Conservation (phyloP, 1,140 invertebrate species). For the Bombus confusus region DNA sequence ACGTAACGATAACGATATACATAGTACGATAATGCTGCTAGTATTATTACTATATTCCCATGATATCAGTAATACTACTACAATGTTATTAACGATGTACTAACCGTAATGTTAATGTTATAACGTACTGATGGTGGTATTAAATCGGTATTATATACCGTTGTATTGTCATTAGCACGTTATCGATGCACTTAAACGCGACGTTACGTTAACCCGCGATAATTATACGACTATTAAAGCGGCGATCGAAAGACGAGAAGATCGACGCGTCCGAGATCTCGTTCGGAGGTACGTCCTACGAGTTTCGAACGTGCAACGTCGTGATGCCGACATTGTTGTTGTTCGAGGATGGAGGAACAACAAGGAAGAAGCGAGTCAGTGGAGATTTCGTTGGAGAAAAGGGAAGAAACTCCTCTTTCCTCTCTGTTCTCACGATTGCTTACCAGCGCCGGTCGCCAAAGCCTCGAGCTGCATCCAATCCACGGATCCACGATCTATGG, state of each 20-base stretch:
- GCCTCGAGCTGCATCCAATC: slow-evolving; percentile 53
- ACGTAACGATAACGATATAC: slow-evolving; percentile 13
- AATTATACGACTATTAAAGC: background rate
- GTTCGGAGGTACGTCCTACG: slow-evolving; percentile 79
- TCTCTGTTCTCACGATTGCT: slow-evolving; percentile 78
- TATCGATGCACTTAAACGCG: background rate
- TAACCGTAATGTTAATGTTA: slow-evolving; percentile 10
- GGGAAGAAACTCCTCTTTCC: slow-evolving; percentile 65
- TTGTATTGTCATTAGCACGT: background rate
- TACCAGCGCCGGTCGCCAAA: slow-evolving; percentile 75
- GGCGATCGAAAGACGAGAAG: background rate
- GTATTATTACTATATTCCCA: slow-evolving; percentile 10
- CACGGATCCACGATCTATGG: slow-evolving; percentile 40
- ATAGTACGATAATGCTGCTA: slow-evolving; percentile 5
- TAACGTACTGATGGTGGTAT: background rate
- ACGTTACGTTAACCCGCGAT: slow-evolving; percentile 1
- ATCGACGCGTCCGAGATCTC: slow-evolving; percentile 37
- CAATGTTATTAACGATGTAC: background rate
- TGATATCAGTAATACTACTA: slow-evolving; percentile 7
- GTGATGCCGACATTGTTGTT: background rate
- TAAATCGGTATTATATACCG: slow-evolving; percentile 56
- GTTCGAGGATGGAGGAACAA: slow-evolving; percentile 17
- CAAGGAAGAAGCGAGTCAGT: slow-evolving; percentile 37
- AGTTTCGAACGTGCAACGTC: slow-evolving; percentile 2
- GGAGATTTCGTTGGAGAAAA: slow-evolving; percentile 63